phyloP scores from a whole-genome alignment of 2,888 invertebrate species.

The Boloria selene region DNA sequence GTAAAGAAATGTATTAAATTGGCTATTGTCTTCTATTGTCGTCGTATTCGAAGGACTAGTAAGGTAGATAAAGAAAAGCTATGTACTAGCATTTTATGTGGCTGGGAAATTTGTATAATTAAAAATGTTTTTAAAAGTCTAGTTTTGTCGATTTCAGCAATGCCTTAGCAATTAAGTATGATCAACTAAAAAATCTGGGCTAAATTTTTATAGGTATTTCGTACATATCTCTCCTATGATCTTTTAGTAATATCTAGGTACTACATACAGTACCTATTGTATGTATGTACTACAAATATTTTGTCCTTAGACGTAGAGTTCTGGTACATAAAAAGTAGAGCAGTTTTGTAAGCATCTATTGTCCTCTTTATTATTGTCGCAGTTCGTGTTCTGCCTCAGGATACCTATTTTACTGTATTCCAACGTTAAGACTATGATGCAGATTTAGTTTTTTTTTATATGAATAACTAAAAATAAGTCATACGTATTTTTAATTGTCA shows the following conservation, averaged over 20 bases:
- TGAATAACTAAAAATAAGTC: neutral
- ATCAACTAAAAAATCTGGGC: too few relatives aligned
- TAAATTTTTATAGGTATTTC: too few relatives aligned
- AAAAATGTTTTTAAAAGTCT: too few relatives aligned
- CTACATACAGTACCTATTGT: too few relatives aligned
- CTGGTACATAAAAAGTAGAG: conserved; percentile 13
- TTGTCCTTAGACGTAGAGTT: neutral
- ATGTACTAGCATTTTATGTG: too few relatives aligned
- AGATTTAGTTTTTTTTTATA: neutral
- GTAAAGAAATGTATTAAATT: conserved; percentile 13
- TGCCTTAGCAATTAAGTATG: too few relatives aligned
- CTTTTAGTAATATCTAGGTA: neutral
- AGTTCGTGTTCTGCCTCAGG: conserved; percentile 9
- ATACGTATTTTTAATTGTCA: neutral
- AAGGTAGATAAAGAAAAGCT: too few relatives aligned
- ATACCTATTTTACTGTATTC: conserved; percentile 5
- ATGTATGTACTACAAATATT: neutral
- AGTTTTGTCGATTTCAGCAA: too few relatives aligned
- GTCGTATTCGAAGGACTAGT: neutral
- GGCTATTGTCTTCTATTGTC: neutral
- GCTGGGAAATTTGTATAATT: too few relatives aligned
- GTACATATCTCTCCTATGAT: too few relatives aligned
- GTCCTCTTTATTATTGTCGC: conserved; percentile 18
- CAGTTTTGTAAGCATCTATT: neutral
- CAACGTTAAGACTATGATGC: neutral